Percentiles rank a stretch among this genome's conserved stretches.
Conservation (phyloP, 1,140 invertebrate genomes). For the Globodera rostochiensis region DNA sequence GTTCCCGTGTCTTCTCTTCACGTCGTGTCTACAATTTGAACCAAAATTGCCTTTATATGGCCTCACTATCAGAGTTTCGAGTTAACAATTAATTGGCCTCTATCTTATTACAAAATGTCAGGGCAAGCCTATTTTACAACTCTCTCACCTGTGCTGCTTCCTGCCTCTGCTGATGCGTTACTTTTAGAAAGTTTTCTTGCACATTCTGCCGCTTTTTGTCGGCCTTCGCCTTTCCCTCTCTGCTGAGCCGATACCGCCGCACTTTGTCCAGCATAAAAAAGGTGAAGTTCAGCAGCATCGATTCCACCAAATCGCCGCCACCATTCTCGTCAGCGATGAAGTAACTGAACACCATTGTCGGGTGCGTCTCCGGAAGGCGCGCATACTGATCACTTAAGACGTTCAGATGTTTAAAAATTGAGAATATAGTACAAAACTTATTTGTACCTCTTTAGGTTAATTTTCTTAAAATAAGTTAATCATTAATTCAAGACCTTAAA, state of each 20-base stretch:
- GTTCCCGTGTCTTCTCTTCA: slow-evolving; percentile 82
- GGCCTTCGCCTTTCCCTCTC: slow-evolving; percentile 76
- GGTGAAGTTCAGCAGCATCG: slow-evolving; percentile 55
- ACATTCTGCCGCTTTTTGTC: slow-evolving; percentile 88
- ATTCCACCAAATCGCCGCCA: slow-evolving; percentile 17
- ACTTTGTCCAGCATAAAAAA: slow-evolving; percentile 67
- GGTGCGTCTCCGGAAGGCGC: slow-evolving; percentile 71
- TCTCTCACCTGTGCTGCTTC: slow-evolving; percentile 56
- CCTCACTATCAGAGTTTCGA: background rate
- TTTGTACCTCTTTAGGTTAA: too few species aligned
- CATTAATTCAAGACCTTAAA: too few species aligned
- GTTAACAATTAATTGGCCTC: background rate
- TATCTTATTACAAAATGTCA: too few species aligned
- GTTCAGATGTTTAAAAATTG: background rate
- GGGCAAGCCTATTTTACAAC: too few species aligned
- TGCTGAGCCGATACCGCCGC: slow-evolving; percentile 82
- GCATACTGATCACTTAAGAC: slow-evolving; percentile 12
- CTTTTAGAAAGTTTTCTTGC: slow-evolving; percentile 87
- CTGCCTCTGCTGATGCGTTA: slow-evolving; percentile 79
- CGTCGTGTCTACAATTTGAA: slow-evolving; percentile 75
- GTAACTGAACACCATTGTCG: slow-evolving; percentile 79
- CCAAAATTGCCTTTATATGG: background rate
- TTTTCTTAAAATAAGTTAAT: too few species aligned
- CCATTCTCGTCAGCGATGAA: slow-evolving; percentile 66
- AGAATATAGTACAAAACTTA: too few species aligned